Evolutionary conservation across 2,113 vertebrate species (phyloP), one percentile per base, ranked within the genome.

Genomic region (Microcebus murinus): DNA sequence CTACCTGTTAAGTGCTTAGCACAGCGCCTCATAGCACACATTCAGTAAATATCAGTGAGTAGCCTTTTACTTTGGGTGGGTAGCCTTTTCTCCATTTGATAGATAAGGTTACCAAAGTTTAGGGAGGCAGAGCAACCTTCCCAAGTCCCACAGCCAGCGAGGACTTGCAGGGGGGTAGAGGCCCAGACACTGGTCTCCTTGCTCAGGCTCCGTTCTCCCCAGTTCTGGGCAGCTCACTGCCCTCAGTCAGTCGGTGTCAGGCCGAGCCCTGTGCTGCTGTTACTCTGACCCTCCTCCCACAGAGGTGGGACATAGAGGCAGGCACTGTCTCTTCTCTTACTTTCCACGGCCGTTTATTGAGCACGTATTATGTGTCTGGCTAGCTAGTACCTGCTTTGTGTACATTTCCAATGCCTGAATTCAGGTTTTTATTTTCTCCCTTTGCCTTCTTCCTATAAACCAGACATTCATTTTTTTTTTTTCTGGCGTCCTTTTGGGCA

Each of bases 371-470:
- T 39, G 61, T 76, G 14, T 76, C 50, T 27, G 8, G 12, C 25
- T 13, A 63, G 36, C 61, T 23, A 0, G 9, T 73, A 25, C 55
- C 12, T 25, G 34, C 20, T 71, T 63, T 71, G 27, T n/a, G 0
- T 73, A 4, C 36, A 48, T 76, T 94, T 95, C 94, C 86, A 59
- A n/a, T 42, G 42, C 76, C 55, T 34, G 10, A 45, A 25, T 13
- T 27, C 18, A 63, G 42, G 21, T 29, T 34, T 87, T 52, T 27
- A 3, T 42, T 55, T 50, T 29, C 31, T 65, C 34, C 27, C 14
- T 87, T 63, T 39, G 0, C 77, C 77, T 68, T 48, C 42, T 73
- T 59, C 42, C 36, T 83, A 0, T 80, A 67, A 39, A 59, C 15
- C 27, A 50, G 59, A 71, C 29, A 3, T 27, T 80, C 2, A 48